phyloP scores from a whole-genome alignment of 30 jellyfish, hydroid and myxozoan genomes.

The Hydractinia symbiolongicarpus region DNA sequence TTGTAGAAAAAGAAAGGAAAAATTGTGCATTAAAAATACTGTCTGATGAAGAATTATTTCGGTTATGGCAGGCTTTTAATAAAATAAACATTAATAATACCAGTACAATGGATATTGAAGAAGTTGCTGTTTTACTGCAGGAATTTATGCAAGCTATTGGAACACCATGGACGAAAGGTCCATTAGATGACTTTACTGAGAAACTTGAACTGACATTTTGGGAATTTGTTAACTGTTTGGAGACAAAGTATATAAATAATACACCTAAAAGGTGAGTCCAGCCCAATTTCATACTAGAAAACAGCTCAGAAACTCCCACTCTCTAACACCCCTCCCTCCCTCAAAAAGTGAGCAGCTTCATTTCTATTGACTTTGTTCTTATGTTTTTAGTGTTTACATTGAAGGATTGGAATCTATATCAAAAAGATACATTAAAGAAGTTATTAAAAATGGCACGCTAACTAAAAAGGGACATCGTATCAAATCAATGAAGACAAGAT shows the following conservation, averaged over 20 bases:
- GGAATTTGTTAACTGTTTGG: conserved; percentile 79
- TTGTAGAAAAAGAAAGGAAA: conserved; percentile 45
- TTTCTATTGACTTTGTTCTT: neutral
- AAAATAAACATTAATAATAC: conserved; percentile 57
- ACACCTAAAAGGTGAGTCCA: conserved; percentile 57
- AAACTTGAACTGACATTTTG: conserved; percentile 61
- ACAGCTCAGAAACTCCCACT: too few species aligned
- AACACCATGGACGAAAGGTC: conserved; percentile 89
- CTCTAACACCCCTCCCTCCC: too few species aligned
- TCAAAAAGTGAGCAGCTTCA: too few species aligned
- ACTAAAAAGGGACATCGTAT: conserved; percentile 91
- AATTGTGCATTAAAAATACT: conserved; percentile 36
- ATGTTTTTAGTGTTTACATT: conserved; percentile 52
- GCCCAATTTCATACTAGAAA: neutral
- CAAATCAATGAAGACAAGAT: conserved; percentile 86
- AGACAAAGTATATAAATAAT: conserved; percentile 46
- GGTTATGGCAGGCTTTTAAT: conserved; percentile 68
- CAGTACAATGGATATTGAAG: conserved; percentile 67
- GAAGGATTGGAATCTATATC: conserved; percentile 67
- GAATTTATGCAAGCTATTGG: conserved; percentile 78
- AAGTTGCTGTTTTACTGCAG: conserved; percentile 47
- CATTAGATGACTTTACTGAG: conserved; percentile 52
- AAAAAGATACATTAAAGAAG: conserved; percentile 46
- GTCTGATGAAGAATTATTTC: conserved; percentile 54
- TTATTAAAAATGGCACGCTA: conserved; percentile 61